Percentiles rank a stretch among this genome's conserved stretches.
These are phyloP conservation scores for Corynorhinus townsendii DNA, from an alignment of 2,113 vertebrate species.

Conservation along the genomic window DNA sequence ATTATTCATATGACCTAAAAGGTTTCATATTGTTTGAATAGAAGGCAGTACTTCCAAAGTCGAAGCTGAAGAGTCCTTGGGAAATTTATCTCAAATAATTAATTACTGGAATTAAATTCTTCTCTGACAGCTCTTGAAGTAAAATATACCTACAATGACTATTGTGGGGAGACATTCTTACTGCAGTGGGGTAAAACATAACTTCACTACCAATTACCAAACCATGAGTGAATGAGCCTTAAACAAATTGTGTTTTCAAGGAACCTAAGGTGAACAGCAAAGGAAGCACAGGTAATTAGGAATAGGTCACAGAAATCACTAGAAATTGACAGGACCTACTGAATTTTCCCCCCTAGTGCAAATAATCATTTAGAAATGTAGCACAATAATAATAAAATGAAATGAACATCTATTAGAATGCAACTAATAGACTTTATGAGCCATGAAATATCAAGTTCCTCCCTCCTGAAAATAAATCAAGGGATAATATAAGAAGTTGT, in stretches of 20 bases:
- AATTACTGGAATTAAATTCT: slow-evolving; percentile 40
- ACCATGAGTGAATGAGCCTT: not conserved
- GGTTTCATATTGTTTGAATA: not conserved
- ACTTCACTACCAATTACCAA: not conserved
- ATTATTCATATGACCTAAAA: not conserved
- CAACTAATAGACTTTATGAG: not conserved
- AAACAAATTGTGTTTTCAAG: not conserved
- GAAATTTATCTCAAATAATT: slow-evolving; percentile 35
- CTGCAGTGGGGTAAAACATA: not conserved
- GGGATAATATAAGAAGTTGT: not conserved
- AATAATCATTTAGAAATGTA: slow-evolving; percentile 8
- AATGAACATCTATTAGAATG: not conserved
- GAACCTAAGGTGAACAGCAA: not conserved
- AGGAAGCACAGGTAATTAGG: not conserved
- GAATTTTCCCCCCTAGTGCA: not conserved
- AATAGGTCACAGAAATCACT: not conserved
- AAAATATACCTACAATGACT: not conserved
- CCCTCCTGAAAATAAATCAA: not conserved
- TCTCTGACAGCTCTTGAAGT: not conserved
- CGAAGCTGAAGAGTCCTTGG: not conserved
- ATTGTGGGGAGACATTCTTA: not conserved
- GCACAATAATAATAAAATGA: not conserved
- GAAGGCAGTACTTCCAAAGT: not conserved
- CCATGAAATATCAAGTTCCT: not conserved
- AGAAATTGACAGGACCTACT: not conserved